Base-by-base conservation (phyloP, 2,888 invertebrate genomes). In the Apomyelois bistriatella region DNA sequence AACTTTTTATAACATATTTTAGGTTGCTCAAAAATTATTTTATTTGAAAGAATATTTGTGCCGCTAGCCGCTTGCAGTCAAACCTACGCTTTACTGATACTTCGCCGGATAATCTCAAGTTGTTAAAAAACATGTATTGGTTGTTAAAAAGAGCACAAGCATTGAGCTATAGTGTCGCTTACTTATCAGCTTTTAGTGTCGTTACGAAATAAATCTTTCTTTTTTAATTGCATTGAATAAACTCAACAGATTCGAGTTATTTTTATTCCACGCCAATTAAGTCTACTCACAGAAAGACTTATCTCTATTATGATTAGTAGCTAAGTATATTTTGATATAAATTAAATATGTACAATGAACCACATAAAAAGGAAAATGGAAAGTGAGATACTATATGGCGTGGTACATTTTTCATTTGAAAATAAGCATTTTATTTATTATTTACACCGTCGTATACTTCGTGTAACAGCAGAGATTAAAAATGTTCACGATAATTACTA, bases 141-240 rank as follows among this genome's bases (percentile, higher is more conserved):
- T 13, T 13, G 40, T 16, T 40, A 40, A 16, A 46, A 48, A 38
- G 22, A 28, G 36, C 15, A 12, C 35, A 32, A 4, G 36, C 16
- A 17, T 28, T 22, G 13, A 48, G 38, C 9, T 17, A 37, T 38
- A 38, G 48, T 38, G 48, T 48, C 47, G 8, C 16, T 48, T 38
- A 37, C 13, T 48, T 48, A 48, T 48, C 48, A 48, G 48, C 48
- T 48, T 48, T 48, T 48, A 48, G 38, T 22, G 28, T 28, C 17
- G 38, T 46, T 5, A 13, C 37, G 48, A 28, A 48, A 48, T 38
- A 48, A 37, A 48, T 37, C 48, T 38, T 43, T 43, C 2, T 43
- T 7, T 43, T 28, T 22, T 10, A 30, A 28, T 12, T 17, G 30
- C 30, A 7, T 28, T 30, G 7, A 43, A 17, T 17, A 17, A 30